Base-by-base conservation (phyloP, 2,888 invertebrate genomes). In the Hesperia comma region DNA sequence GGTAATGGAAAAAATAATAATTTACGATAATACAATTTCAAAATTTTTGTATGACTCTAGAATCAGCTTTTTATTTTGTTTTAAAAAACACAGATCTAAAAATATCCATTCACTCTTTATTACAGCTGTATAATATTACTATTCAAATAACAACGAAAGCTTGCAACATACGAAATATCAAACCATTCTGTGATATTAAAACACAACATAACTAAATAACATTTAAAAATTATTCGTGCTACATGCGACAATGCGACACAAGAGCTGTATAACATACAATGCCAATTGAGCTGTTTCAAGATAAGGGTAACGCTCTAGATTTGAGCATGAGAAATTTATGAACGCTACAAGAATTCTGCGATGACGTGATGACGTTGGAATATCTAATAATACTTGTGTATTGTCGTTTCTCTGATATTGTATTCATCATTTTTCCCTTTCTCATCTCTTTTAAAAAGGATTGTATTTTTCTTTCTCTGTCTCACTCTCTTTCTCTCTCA, bases 251-350 rank as follows among this genome's bases (percentile, higher is more conserved):
- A 60, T 66, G 7, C 15, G 14, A 15, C 0, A 6, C 17, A 33
- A 14, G 17, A 4, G 60, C 15, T 60, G 53, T 66, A 54, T 60
- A 51, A 60, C 64, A 54, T 60, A 66, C 60, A 60, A 66, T 60
- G 43, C 58, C 64, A 66, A 66, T 66, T 66, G 64, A 66, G 64
- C 60, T 66, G 64, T 66, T 66, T 60, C 76, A 76, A 81, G 79
- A 85, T 81, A 81, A 82, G 79, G 81, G 82, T 83, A 83, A 84
- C 83, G 80, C 78, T 72, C 74, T 78, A 81, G 84, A 87, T 87
- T 87, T 84, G 80, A 78, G 79, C 78, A 79, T 72, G 75, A 78
- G 72, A 82, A 82, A 82, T 83, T 81, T 64, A 64, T 64, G 64
- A 64, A 58, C 57, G 64, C 51, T 64, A 41, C 57, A 64, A 64